Evolutionary conservation across 30 jellyfish, hydroid and myxozoan species (phyloP), one percentile per base, ranked within the genome.

Genomic region (Turritopsis rubra): DNA sequence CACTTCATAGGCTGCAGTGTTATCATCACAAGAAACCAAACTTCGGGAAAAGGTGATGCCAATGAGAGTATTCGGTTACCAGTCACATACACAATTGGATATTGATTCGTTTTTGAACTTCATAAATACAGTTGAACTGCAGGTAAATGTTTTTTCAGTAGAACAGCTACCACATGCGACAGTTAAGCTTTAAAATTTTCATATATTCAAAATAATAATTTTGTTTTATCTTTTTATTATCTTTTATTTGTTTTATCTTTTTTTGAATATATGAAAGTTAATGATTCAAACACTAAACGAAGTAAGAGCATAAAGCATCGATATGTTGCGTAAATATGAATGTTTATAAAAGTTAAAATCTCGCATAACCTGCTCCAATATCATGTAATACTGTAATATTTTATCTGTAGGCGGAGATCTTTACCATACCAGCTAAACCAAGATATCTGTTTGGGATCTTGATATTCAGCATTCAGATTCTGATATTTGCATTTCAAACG

Each of bases 51-150:
- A 60, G 52, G 95, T 93, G 18, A 54, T 92, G 81, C 86, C 88
- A 25, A 88, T 92, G 27, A 85, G 98, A 72, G 98, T 92, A 21
- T 92, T 92, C 70, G 98, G 98, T 26, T 92, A 82, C 77, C 98
- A 81, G 28, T 83, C 96, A 0, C 95, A 92, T 83, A 88, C 98
- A 8, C 96, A 92, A 53, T 79, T 85, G 65, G 98, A 92, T 66
- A 88, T 92, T 73, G 98, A 92, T 79, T 92, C 98, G 1, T 92
- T 92, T 65, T 84, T 92, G 20, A 92, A 86, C 41, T 92, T 92
- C 54, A 52, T 92, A 13, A 79, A 88, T 83, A 80, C 82, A 85
- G 96, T 88, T 20, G 91, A 88, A 28, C 72, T 92, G 27, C 85
- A 92, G 98, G 98, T 92, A 75, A 28, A 52, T 60, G 19, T 71